phyloP scores from a whole-genome alignment of 2,888 invertebrate species.

The Sepiola atlantica region DNA sequence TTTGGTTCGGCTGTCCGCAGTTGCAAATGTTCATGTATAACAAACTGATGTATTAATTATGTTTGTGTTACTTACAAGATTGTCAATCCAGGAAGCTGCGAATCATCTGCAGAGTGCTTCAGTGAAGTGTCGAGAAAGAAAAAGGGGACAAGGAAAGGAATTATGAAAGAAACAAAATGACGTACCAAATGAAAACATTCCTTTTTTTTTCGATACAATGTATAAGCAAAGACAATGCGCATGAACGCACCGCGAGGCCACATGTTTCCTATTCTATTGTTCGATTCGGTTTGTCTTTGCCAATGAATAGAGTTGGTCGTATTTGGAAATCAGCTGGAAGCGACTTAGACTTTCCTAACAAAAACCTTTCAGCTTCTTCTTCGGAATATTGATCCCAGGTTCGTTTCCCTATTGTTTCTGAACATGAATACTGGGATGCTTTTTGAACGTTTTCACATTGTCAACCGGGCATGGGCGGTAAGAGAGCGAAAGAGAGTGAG shows the following conservation, averaged over 20 bases:
- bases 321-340: neutral
- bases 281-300: neutral
- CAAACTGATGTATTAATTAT: neutral
- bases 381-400: neutral
- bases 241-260: slow-evolving; percentile 8
- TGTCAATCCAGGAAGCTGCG: neutral
- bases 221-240: neutral
- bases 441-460: neutral
- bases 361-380: neutral
- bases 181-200: neutral
- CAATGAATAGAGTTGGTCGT: slow-evolving; percentile 32
- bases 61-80: neutral
- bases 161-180: neutral
- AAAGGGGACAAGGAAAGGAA: neutral
- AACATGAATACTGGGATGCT: neutral
- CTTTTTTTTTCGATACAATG: neutral
- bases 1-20: too few species aligned
- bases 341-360: neutral
- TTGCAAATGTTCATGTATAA: neutral
- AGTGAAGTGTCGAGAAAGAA: neutral
- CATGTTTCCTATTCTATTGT: neutral
- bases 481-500: too few species aligned
- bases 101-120: neutral
- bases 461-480: neutral
- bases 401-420: neutral